Conservation (phyloP, 2,888 invertebrate species). For the Eupithecia vulgata region DNA sequence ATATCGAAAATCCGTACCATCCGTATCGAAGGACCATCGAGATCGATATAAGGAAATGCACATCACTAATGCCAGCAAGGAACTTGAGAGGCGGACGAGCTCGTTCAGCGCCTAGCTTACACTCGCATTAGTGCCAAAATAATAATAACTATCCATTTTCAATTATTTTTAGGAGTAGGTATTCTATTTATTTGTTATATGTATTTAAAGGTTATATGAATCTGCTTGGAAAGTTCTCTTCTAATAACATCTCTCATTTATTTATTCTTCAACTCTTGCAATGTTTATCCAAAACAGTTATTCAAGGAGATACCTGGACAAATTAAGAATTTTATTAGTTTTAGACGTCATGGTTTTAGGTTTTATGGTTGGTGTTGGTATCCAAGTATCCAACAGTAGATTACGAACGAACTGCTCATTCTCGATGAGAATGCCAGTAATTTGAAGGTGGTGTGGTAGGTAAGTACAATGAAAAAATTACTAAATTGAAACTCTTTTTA, state of each 20-base stretch:
- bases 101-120: slow-evolving; percentile 36
- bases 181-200: background rate
- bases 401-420: background rate
- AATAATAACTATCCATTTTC: slow-evolving; percentile 16
- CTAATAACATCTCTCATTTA: background rate
- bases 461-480: background rate
- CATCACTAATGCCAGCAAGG: slow-evolving; percentile 35
- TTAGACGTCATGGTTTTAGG: background rate
- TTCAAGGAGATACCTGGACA: background rate
- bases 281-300: background rate
- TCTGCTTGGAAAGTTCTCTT: background rate
- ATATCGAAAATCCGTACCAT: background rate
- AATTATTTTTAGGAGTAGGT: background rate
- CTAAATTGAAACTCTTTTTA: background rate
- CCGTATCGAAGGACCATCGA: no score
- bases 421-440: background rate
- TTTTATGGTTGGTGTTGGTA: background rate
- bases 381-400: background rate
- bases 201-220: background rate
- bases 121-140: slow-evolving; percentile 29
- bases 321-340: background rate
- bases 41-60: slow-evolving; percentile 18
- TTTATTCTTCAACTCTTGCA: background rate
- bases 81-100: slow-evolving; percentile 37
- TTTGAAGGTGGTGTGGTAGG: background rate